phyloP scores from a whole-genome alignment of 2,113 vertebrate genomes.

The Chloropsis hardwickii region DNA sequence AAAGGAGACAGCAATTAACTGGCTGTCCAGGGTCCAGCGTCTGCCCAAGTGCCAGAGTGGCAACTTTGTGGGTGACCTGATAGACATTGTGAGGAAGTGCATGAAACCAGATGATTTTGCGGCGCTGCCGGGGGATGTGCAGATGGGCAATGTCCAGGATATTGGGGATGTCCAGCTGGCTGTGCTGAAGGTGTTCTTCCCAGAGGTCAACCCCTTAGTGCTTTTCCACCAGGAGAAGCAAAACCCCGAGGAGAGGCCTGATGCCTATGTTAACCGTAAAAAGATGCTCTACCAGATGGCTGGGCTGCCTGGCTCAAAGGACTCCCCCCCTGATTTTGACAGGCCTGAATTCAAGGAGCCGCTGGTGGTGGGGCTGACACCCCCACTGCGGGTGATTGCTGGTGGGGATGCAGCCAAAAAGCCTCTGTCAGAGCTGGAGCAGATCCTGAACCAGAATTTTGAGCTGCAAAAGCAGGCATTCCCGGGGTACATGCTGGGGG shows the following conservation, averaged over 20 bases:
- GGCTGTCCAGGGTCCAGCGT: constrained; percentile 43
- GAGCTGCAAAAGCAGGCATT: constrained; percentile 60
- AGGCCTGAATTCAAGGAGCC: constrained; percentile 59
- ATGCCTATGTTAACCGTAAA: constrained; percentile 52
- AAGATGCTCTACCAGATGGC: constrained; percentile 65
- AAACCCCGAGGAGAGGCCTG: constrained; percentile 34
- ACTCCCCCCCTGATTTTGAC: constrained; percentile 25
- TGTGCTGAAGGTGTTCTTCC: constrained; percentile 47
- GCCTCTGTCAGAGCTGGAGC: constrained; percentile 28
- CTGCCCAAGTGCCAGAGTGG: constrained; percentile 31
- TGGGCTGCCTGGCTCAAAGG: constrained; percentile 36
- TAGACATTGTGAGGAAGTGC: constrained; percentile 54
- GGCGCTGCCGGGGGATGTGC: neutral
- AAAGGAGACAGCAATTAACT: constrained; percentile 42
- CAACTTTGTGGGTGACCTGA: constrained; percentile 27
- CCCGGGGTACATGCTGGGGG: constrained; percentile 31
- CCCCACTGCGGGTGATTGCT: constrained; percentile 28
- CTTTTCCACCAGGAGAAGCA: constrained; percentile 64
- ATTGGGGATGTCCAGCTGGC: constrained; percentile 11
- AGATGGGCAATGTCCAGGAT: constrained; percentile 54
- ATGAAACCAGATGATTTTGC: constrained; percentile 32
- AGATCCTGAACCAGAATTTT: constrained; percentile 61
- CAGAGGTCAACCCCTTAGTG: constrained; percentile 61
- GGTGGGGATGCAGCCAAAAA: constrained; percentile 48
- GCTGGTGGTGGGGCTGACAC: constrained; percentile 40